A percentile compares a stretch with the other conserved stretches of the same genome.
Conservation (phyloP, 2,888 invertebrate genomes). For the Galerucella calmariensis region DNA sequence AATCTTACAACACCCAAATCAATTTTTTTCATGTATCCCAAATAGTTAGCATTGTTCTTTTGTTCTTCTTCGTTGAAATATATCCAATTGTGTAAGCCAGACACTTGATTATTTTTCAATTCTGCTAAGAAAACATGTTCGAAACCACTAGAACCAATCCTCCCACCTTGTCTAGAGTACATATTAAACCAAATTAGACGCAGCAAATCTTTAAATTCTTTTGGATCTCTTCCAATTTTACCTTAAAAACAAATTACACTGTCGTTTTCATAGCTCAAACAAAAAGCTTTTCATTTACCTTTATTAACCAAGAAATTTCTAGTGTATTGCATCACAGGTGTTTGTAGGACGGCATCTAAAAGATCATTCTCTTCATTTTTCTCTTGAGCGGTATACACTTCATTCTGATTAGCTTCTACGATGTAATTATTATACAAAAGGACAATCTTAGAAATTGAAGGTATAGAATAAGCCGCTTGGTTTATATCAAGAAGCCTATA, state of each 20-base stretch:
- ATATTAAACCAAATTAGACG: constrained; percentile 83
- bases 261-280: too few relatives aligned
- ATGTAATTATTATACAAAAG: constrained; percentile 89
- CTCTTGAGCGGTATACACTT: constrained; percentile 81
- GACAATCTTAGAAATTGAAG: constrained; percentile 79
- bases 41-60: constrained; percentile 77
- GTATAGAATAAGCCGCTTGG: constrained; percentile 72
- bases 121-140: constrained; percentile 94
- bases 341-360: constrained; percentile 80
- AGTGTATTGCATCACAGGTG: constrained; percentile 78
- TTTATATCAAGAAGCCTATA: constrained; percentile 76
- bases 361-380: constrained; percentile 82
- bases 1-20: constrained; percentile 77
- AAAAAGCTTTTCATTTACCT: constrained; percentile 61
- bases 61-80: constrained; percentile 83
- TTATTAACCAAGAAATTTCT: constrained; percentile 74
- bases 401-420: constrained; percentile 77
- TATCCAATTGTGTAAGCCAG: constrained; percentile 92
- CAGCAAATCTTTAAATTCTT: constrained; percentile 77
- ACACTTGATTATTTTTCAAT: constrained; percentile 80
- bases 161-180: constrained; percentile 83
- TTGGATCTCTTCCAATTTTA: constrained; percentile 72
- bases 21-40: constrained; percentile 80
- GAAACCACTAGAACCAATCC: constrained; percentile 89
- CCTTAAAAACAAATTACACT: constrained; percentile 62